These are phyloP conservation scores for Temnothorax longispinosus DNA, from an alignment of 1,140 invertebrate genomes.

Conservation along the genomic window DNA sequence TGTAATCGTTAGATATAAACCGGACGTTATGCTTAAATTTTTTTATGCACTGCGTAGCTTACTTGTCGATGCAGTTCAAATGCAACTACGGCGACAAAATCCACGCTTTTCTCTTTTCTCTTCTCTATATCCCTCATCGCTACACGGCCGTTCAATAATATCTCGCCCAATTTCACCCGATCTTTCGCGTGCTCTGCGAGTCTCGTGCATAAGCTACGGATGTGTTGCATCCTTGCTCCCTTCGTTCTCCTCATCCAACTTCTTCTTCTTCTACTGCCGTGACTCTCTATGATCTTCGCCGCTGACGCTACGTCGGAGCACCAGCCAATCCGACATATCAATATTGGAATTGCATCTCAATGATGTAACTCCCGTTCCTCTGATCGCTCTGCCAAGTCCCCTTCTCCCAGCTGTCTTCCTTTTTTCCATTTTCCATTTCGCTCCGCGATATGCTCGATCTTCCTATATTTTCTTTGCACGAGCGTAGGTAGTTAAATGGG, in stretches of 20 bases:
- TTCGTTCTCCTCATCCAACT: slow-evolving; percentile 45
- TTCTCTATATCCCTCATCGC: not conserved
- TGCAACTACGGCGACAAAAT: slow-evolving; percentile 14
- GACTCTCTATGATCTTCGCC: slow-evolving; percentile 50
- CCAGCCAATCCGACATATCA: slow-evolving; percentile 81
- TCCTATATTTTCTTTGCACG: slow-evolving; percentile 39
- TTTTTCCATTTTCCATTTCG: slow-evolving; percentile 58
- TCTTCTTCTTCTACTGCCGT: slow-evolving; percentile 22
- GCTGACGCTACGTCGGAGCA: slow-evolving; percentile 66
- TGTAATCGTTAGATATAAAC: not conserved
- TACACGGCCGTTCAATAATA: slow-evolving; percentile 73
- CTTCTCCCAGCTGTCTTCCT: slow-evolving; percentile 37
- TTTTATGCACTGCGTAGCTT: slow-evolving; percentile 16
- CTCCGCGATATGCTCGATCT: slow-evolving; percentile 63
- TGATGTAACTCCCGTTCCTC: slow-evolving; percentile 73
- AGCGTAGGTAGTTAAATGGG: slow-evolving; percentile 46
- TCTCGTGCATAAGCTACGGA: slow-evolving; percentile 55
- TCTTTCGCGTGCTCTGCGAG: slow-evolving; percentile 78
- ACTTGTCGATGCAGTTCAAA: slow-evolving; percentile 1
- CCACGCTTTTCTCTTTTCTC: not conserved
- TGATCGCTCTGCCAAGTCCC: slow-evolving; percentile 60
- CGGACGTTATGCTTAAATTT: slow-evolving; percentile 35
- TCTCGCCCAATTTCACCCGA: slow-evolving; percentile 80
- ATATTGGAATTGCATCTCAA: slow-evolving; percentile 81
- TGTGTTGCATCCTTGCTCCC: slow-evolving; percentile 69